Base-by-base conservation (phyloP, 2,888 invertebrate genomes). In the Phanerotoma sp. region DNA sequence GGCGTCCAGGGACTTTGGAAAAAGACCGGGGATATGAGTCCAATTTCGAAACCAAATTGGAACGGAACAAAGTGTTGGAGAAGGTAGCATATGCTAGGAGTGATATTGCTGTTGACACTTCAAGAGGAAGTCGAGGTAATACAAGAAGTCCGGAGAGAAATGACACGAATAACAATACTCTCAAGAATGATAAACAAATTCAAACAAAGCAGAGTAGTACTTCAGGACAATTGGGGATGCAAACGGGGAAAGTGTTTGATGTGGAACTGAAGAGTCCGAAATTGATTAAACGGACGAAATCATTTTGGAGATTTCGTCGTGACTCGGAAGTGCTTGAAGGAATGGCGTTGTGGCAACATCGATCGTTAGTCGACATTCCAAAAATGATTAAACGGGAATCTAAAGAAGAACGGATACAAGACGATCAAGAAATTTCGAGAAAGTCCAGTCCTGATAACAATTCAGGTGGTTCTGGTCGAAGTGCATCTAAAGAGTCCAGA, bases 331-430 rank as follows among this genome's bases (percentile, higher is more conserved):
- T 91, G 47, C 80, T 92, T 67, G 91, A 91, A 68, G 92, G 92
- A 1, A 92, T 92, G 91, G 86, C 91, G 0, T 79, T 92, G 50
- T 92, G 92, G 92, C 87, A 88, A 69, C 92, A 92, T 72, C 82
- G 91, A 30, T 91, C 92, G 64, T 81, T 92, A 57, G 90, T 92
- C 0, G 90, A 89, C 65, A 85, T 88, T 77, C 83, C 62, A 76
- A 84, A 74, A 79, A 83, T 73, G 84, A 81, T 74, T 53, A 79
- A 75, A 18, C 75, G 73, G 49, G 84, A 84, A 46, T 79, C 78
- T 63, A 80, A 79, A 18, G 73, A 79, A 53, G 81, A 80, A 55
- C 66, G 64, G 32, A 57, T 54, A 20, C 50, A 62, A 25, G 57
- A 65, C 44, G 54, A 68, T 71, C 66, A 70, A 0, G 65, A 65